Evolutionary conservation across 1,140 invertebrate species (phyloP), one percentile per base, ranked within the genome.

Genomic region (Orchesella cincta): DNA sequence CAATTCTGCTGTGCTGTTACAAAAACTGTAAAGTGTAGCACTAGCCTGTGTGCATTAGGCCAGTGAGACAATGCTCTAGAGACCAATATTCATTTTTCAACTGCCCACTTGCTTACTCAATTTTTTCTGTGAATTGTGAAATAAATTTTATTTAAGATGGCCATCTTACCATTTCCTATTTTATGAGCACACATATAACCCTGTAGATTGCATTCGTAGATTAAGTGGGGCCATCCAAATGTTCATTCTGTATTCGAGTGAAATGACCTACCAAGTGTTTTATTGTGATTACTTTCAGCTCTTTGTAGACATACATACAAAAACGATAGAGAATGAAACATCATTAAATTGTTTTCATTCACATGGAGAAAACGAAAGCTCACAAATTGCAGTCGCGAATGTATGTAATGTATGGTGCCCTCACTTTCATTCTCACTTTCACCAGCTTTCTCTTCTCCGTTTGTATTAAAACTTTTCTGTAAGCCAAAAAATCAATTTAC

Each of bases 11-110:
- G 8, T 46, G 39, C 39, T 46, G 39, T 46, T 12, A 46, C 39
- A 46, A 46, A 8, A 20, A 16, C 3, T 62, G 54, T 16, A 28
- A 62, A 16, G 16, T 28, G 54, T 62, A 5, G 3, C 26, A 62
- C 23, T 5, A 62, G 12, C 12, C 12, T 28, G 16, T 46, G 39
- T 20, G 39, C 20, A 46, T 8, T 20, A 46, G 20, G 39, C 8
- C 8, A 20, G 39, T 12, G 20, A 46, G 39, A 12, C 8, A 12
- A 20, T 8, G 54, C 62, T 67, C 62, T 1, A 14, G 62, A 67
- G 62, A 67, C 62, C 62, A 67, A 67, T 67, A 67, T 67, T 67
- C 62, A 67, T 67, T 67, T 67, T 67, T 67, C 62, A 67, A 67
- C 28, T 67, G 62, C 31, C 31, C 62, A 67, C 62, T 67, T 67